These are phyloP conservation scores for Sebastes steindachneri DNA, from an alignment of 2,797 vertebrate genomes.

Conservation along the genomic window DNA sequence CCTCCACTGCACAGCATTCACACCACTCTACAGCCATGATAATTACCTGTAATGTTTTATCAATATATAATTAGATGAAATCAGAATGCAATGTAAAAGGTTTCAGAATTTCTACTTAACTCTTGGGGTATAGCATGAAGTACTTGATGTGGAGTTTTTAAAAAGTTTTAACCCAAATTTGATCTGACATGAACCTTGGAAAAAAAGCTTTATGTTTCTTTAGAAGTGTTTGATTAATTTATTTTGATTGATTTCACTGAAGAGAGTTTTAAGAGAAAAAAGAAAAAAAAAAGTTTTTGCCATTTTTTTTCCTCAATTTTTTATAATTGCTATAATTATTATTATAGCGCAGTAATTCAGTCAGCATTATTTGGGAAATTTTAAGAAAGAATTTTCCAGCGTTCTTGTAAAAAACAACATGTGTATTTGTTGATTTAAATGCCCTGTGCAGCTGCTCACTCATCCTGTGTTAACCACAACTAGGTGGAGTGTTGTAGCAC, in stretches of 20 bases:
- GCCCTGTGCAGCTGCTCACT: conserved; percentile 32
- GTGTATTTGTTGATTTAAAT: conserved; percentile 63
- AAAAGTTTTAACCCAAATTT: not conserved
- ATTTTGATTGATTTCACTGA: not conserved
- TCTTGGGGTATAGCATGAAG: not conserved
- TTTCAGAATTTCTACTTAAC: not conserved
- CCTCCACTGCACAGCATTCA: not conserved
- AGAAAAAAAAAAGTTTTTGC: not conserved
- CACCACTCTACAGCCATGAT: not conserved
- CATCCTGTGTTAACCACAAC: conserved; percentile 67
- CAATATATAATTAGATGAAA: not conserved
- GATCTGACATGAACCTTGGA: not conserved
- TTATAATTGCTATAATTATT: not conserved
- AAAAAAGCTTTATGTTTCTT: not conserved
- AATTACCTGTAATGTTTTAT: not conserved
- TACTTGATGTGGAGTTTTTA: not conserved
- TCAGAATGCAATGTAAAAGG: not conserved
- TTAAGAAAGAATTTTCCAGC: not conserved
- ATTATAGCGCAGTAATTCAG: not conserved
- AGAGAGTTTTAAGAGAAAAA: not conserved
- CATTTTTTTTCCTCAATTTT: not conserved
- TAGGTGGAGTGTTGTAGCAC: not conserved
- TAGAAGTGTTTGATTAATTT: not conserved
- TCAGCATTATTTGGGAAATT: not conserved
- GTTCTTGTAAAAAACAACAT: not conserved